A percentile compares a stretch with the other conserved stretches of the same genome.
Conservation (phyloP, 2,797 vertebrate species). For the Xenops minutus region DNA sequence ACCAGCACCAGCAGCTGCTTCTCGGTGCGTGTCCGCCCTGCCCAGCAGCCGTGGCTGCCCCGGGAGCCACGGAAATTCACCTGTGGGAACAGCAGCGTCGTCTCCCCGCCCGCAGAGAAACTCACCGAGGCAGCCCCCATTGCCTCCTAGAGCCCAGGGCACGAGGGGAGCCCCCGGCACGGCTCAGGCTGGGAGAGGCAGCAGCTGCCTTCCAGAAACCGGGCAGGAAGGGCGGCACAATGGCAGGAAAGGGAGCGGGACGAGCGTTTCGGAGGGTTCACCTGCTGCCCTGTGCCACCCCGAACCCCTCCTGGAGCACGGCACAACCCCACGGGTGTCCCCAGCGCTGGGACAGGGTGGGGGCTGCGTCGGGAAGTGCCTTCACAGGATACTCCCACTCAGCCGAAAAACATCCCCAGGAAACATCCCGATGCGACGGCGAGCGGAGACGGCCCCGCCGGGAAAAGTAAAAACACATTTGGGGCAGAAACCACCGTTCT, state of each 20-base stretch:
- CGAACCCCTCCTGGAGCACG: neutral
- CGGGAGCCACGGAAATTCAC: constrained; percentile 77
- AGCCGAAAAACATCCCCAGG: constrained; percentile 43
- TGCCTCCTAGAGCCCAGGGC: neutral
- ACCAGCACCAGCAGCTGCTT: constrained; percentile 80
- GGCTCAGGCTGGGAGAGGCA: neutral
- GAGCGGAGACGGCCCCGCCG: accelerated
- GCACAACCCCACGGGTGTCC: neutral
- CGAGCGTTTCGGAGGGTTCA: neutral
- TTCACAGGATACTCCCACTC: constrained; percentile 31
- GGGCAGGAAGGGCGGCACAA: constrained; percentile 74
- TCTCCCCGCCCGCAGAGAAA: neutral
- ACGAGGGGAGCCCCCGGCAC: accelerated
- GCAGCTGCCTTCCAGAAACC: constrained; percentile 56
- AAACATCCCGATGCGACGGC: neutral
- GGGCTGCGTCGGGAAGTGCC: neutral
- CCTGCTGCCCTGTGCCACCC: constrained; percentile 19
- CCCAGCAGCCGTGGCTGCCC: constrained; percentile 79
- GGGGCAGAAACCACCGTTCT: neutral
- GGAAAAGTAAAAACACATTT: neutral
- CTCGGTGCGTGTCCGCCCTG: constrained; percentile 77
- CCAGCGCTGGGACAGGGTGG: neutral
- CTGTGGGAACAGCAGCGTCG: constrained; percentile 63
- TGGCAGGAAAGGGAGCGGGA: constrained; percentile 65
- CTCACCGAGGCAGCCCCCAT: neutral